phyloP scores from a whole-genome alignment of 1,140 invertebrate genomes.

The Mycetomoellerius zeteki region DNA sequence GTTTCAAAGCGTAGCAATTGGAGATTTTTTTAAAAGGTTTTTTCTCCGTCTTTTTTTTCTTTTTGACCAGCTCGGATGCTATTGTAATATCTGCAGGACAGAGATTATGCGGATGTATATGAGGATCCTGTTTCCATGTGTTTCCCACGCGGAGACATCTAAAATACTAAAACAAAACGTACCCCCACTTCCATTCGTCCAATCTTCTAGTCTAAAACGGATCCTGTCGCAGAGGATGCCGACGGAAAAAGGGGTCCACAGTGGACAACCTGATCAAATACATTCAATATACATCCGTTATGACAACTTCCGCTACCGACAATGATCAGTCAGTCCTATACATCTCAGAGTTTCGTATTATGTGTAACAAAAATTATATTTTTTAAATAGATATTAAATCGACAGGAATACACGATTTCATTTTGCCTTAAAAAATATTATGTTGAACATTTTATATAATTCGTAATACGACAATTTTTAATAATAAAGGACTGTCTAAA shows the following conservation, averaged over 20 bases:
- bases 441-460: background rate
- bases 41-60: background rate
- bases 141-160: slow-evolving; percentile 83
- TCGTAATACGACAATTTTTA: background rate
- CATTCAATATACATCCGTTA: slow-evolving; percentile 70
- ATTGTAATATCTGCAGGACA: slow-evolving; percentile 70
- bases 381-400: background rate
- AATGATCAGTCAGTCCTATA: slow-evolving; percentile 12
- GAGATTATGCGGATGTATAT: slow-evolving; percentile 62
- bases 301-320: slow-evolving; percentile 55
- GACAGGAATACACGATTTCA: background rate
- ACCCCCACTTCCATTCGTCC: slow-evolving; percentile 44
- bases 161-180: slow-evolving; percentile 84
- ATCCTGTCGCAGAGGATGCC: slow-evolving; percentile 74
- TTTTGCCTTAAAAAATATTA: background rate
- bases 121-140: slow-evolving; percentile 65
- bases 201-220: slow-evolving; percentile 74
- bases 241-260: slow-evolving; percentile 58
- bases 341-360: background rate
- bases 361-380: slow-evolving; percentile 10
- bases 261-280: slow-evolving; percentile 76
- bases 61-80: slow-evolving; percentile 65
- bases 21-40: background rate
- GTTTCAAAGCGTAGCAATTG: background rate
- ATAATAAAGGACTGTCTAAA: background rate